Evolutionary conservation across 2,888 invertebrate species (phyloP), one percentile per base, ranked within the genome.

Genomic region (Phyllotreta cruciferae): DNA sequence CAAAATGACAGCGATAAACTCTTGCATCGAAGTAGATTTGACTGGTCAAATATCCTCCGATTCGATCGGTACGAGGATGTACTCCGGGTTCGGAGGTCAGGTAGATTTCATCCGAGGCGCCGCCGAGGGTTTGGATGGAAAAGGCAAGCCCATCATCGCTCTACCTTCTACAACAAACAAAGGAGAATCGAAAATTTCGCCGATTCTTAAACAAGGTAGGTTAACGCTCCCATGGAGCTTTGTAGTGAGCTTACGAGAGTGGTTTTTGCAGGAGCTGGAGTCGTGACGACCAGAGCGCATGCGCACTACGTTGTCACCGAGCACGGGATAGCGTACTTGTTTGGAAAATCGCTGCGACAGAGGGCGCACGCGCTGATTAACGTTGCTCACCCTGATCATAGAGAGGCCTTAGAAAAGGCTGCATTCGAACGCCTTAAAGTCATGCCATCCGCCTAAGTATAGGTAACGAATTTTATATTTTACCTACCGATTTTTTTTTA

Each of bases 231-330:
- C 2, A 3, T 24, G 24, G 24, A 24, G 24, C 1, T 24, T 24
- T 24, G 24, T 4, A 4, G 24, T n/a, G 7, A 35, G 10, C 36
- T 50, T 34, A 50, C n/a, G 7, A 34, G 36, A 36, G 11, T 57
- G 39, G 42, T 13, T 54, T 62, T 67, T 64, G 13, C 42, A 74
- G 74, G 96, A 74, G 94, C 93, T 63, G 96, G 96, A n/a, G 94
- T 97, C 3, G 96, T 96, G 10, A 94, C 96, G 0, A 89, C 92
- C 0, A 86, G 96, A 68, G 95, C 94, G 0, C 96, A 97, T 79
- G 93, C 93, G 0, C 93, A 96, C 79, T 97, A 96, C 79, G 87
- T 97, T 2, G 96, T 96, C 0, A 97, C 97, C 0, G 97, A 97
- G 79, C 86, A 92, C 70, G 97, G 97, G 10, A 91, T 96, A 70